Evolutionary conservation across 2,888 invertebrate genomes (phyloP).

Genomic region (Crepidodera aurea): DNA sequence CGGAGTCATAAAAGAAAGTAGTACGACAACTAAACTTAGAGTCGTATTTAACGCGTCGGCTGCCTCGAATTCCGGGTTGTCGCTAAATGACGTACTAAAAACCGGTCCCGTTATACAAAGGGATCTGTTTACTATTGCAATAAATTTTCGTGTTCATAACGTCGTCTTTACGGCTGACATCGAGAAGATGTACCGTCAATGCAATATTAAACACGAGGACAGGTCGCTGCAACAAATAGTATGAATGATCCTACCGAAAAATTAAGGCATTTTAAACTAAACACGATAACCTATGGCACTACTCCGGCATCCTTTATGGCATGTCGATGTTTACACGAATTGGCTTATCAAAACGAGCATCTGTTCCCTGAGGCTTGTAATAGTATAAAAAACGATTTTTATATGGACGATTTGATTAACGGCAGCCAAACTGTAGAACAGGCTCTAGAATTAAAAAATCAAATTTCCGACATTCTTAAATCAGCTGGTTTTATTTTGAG

Average conservation of each 20-base stretch:
- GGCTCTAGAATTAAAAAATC: conserved; percentile 8
- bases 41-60: no score
- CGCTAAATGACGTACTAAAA: not conserved
- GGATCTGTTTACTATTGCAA: no score
- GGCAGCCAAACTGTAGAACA: conserved; percentile 27
- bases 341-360: conserved; percentile 31
- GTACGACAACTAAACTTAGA: not conserved
- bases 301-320: not conserved
- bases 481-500: not conserved
- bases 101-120: no score
- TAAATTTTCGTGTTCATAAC: no score
- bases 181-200: no score
- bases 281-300: no score
- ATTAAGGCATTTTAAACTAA: no score
- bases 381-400: conserved; percentile 30
- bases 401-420: conserved; percentile 38
- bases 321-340: conserved; percentile 28
- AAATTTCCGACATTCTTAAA: not conserved
- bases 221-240: no score
- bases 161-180: no score
- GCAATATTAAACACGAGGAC: no score
- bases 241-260: no score
- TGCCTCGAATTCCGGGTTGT: not conserved
- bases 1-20: not conserved
- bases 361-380: conserved; percentile 27